phyloP scores from a whole-genome alignment of 2,888 invertebrate genomes.

The Coronaproctus castanopsis region DNA sequence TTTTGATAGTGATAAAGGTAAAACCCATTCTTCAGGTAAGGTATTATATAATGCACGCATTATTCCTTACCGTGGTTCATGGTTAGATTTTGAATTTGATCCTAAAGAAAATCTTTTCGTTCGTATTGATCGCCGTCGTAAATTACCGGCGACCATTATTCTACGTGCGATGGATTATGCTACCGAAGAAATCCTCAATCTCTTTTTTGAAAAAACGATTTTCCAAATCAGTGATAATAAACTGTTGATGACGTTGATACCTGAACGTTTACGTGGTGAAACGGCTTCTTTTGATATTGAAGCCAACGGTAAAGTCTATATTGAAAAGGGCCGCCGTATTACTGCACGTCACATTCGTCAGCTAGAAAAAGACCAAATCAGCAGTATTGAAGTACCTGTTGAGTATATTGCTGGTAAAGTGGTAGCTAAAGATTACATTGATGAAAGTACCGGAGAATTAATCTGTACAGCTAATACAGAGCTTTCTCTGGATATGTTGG shows the following conservation, averaged over 20 bases:
- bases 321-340: background rate
- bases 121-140: background rate
- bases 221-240: too few species aligned
- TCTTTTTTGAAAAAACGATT: too few species aligned
- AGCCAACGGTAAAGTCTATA: background rate
- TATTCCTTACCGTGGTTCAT: constrained; percentile 2
- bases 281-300: too few species aligned
- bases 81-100: constrained; percentile 8
- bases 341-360: background rate
- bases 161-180: background rate
- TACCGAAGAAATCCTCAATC: background rate
- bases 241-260: background rate
- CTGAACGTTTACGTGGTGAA: background rate
- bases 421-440: background rate
- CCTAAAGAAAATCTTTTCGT: background rate
- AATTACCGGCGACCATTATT: background rate
- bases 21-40: background rate
- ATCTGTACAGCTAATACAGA: background rate
- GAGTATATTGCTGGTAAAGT: background rate
- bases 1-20: constrained; percentile 12
- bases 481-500: background rate
- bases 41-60: background rate
- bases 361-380: background rate
- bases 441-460: background rate
- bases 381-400: too few species aligned